Evolutionary conservation across 2,113 vertebrate genomes (phyloP), one percentile per base, ranked within the genome.

Genomic region (Oophaga pumilio): DNA sequence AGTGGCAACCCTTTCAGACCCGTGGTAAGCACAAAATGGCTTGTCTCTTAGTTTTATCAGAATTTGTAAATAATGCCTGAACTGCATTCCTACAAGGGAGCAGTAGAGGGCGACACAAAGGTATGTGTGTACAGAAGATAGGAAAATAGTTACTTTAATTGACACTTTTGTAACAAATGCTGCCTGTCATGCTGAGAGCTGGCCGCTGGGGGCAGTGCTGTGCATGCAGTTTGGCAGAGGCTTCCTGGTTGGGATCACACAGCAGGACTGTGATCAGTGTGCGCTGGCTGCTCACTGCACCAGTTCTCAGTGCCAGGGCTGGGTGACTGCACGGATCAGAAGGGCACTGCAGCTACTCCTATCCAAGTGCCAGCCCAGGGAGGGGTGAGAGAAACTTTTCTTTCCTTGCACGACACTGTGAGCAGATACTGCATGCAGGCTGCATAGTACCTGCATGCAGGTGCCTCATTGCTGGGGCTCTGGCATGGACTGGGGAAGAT

Each of bases 241-340:
- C 87, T 88, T 88, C 87, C 87, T 88, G 87, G 80, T 88, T 88
- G 57, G 22, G n/a, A 10, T 22, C 59, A 20, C 28, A 52, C 66
- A 53, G 52, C 66, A 53, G 79, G 24, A 57, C 49, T 68, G 8
- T n/a, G 74, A 20, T 86, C 60, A 68, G 26, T 71, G 28, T 7
- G 79, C 78, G 11, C 2, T 52, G 79, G 69, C 33, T n/a, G 60
- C 59, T 53, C 13, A 18, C 80, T 68, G 80, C 86, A 52, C 15
- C 8, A 24, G 81, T 50, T 15, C 52, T 22, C 68, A 73, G 33
- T 12, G 59, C 76, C 43, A 43, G 14, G 49, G 56, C 83, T 59
- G 83, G 49, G 49, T 73, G 66, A 13, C 53, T 71, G 20, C 43
- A 26, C 49, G 56, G 66, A 14, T 20, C 20, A 12, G 57, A 33